Evolutionary conservation across 2,113 vertebrate species (phyloP), one percentile per base, ranked within the genome.

Genomic region (Aldabrachelys gigantea): DNA sequence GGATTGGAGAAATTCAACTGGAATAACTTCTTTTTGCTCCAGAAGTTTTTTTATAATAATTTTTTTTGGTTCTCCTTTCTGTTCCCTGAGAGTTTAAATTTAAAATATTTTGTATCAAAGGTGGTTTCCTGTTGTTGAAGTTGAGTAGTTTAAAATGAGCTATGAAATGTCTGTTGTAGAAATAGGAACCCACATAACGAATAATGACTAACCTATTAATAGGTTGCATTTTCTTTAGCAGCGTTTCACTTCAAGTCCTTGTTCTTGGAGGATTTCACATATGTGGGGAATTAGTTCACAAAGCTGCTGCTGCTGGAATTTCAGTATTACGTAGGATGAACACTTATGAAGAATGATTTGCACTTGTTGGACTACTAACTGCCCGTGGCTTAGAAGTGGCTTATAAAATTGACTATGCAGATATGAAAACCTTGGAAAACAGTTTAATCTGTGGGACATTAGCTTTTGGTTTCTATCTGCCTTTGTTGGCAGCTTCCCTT

Each of bases 161-260:
- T 38, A 9, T 6, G 59, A 62, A 76, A 75, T 10, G n/a, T 31
- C 17, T 13, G 1, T n/a, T 56, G 2, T 0, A 1, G 12, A 79
- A 62, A 0, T 57, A 5, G 85, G 85, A 22, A 19, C 50, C 65
- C 72, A 5, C 0, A 1, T 3, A 27, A 52, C 25, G 0, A 1
- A 0, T 31, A 44, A 53, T 2, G 65, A 7, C 25, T 1, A 1
- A 22, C 3, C 0, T 2, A 11, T 54, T 84, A 6, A 82, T 0
- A 1, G 8, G 1, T 6, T 49, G 14, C 75, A 56, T 80, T 89
- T 93, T 78, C 82, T 85, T n/a, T 1, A 83, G 85, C n/a, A 50
- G 21, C 4, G 14, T 3, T 22, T 25, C 7, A 2, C 49, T 41
- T 84, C 47, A 1, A 31, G 27, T 49, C 84, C 56, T 25, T 8